Evolutionary conservation across 2,888 invertebrate species (phyloP).

Genomic region (Nematopogon swammerdamellus): DNA sequence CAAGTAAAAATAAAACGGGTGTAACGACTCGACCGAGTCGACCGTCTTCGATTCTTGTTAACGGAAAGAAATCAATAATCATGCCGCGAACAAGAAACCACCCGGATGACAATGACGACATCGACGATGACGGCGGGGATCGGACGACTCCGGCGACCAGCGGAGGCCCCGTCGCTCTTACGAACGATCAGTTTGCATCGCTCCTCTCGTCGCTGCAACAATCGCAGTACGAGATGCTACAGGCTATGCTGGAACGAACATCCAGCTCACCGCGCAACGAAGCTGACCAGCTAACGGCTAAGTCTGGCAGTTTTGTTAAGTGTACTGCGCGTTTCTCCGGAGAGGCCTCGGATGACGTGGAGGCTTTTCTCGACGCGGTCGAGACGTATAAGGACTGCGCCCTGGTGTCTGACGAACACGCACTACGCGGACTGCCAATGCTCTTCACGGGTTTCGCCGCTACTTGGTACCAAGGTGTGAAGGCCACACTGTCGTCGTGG

Average conservation of each 20-base stretch:
- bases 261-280: background rate
- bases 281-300: background rate
- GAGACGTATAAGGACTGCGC: conserved; percentile 10
- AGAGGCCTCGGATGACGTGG: conserved; percentile 5
- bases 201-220: background rate
- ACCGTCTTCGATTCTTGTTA: too few species aligned
- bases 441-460: conserved; percentile 6
- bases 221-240: background rate
- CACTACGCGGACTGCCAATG: conserved; percentile 8
- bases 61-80: too few species aligned
- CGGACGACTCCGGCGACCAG: too few species aligned
- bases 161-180: too few species aligned
- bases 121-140: too few species aligned
- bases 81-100: too few species aligned
- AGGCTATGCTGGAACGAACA: background rate
- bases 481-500: conserved; percentile 5
- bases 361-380: conserved; percentile 11
- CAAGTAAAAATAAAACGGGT: too few species aligned
- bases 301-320: conserved; percentile 3
- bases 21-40: too few species aligned
- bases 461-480: conserved; percentile 6
- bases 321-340: conserved; percentile 11
- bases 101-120: too few species aligned
- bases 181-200: background rate
- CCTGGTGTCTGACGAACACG: conserved; percentile 10